Evolutionary conservation across 2,797 vertebrate species (phyloP), one percentile per base, ranked within the genome.

Genomic region (Clamator glandarius): DNA sequence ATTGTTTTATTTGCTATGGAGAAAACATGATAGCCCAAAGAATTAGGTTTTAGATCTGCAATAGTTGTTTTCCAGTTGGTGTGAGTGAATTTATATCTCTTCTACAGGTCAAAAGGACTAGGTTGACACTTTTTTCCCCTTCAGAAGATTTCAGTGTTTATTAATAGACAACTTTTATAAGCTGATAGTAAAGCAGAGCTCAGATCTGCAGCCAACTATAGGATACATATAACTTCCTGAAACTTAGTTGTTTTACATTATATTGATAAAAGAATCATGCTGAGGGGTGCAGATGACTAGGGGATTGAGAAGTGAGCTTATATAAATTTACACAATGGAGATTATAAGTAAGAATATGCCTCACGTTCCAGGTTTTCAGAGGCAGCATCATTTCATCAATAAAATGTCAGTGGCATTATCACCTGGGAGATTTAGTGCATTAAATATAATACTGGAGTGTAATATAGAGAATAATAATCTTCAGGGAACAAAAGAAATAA

Each of bases 401-500:
- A 69, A 92, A 72, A 59, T 84, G 25, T 66, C 85, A 80, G 92
- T 72, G 44, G 10, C 36, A n/a, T 59, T 11, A 67, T 58, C 84
- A 58, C 31, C 12, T 31, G 20, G 13, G 57, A 36, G n/a, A 18
- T 13, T 84, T 81, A 86, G 11, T 81, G 36, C 23, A 58, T 87
- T 72, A 77, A 74, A 48, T n/a, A 52, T 33, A 59, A 74, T 68
- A 67, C 25, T 52, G 13, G 20, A 13, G 11, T 39, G 5, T 17
- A 62, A 79, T 25, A 57, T 2, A 41, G 26, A 72, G 12, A 84
- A 70, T 24, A 58, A 64, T 62, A 54, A 57, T 42, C 31, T 63
- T 9, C 0, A 0, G 24, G 6, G 1, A 1, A 5, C 1, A 1
- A 2, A 1, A 5, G 19, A 13, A 7, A 8, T 39, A 66, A 44